phyloP scores from a whole-genome alignment of 2,888 invertebrate species.

The Diplazon laetatorius region DNA sequence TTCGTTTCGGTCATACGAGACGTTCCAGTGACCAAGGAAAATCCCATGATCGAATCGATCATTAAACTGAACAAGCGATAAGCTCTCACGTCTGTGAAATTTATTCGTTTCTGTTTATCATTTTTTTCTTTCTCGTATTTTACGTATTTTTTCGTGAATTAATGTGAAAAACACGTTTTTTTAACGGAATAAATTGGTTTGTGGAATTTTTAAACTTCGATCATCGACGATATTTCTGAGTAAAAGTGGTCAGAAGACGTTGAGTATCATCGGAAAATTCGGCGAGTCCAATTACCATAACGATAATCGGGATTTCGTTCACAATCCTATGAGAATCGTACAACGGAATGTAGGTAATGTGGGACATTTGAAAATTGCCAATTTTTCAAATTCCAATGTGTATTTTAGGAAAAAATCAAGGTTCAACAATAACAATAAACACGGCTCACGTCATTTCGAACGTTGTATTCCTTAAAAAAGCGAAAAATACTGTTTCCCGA shows the following conservation, averaged over 20 bases:
- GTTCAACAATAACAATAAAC: background rate
- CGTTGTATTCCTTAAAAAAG: background rate
- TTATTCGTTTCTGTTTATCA: background rate
- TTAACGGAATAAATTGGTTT: constrained; percentile 15
- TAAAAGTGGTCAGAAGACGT: background rate
- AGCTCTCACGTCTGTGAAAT: background rate
- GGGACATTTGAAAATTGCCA: too few species aligned
- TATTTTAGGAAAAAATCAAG: background rate
- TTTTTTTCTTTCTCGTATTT: background rate
- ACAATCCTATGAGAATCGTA: too few species aligned
- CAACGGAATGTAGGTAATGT: too few species aligned
- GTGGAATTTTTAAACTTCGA: constrained; percentile 36
- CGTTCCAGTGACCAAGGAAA: too few species aligned
- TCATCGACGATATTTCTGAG: constrained; percentile 17
- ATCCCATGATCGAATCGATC: constrained; percentile 15
- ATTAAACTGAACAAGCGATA: constrained; percentile 19
- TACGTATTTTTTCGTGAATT: background rate
- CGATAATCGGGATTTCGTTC: too few species aligned
- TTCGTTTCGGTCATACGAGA: constrained; percentile 40
- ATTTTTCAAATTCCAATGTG: too few species aligned
- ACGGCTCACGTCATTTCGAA: background rate
- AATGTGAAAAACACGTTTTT: background rate
- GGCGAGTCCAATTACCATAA: constrained; percentile 9
- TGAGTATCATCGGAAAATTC: constrained; percentile 43
- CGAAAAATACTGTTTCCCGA: constrained; percentile 23